Percentiles rank a stretch among this genome's conserved stretches.
These are phyloP conservation scores for Vulpes vulpes DNA, from an alignment of 2,113 vertebrate genomes.

Conservation along the genomic window DNA sequence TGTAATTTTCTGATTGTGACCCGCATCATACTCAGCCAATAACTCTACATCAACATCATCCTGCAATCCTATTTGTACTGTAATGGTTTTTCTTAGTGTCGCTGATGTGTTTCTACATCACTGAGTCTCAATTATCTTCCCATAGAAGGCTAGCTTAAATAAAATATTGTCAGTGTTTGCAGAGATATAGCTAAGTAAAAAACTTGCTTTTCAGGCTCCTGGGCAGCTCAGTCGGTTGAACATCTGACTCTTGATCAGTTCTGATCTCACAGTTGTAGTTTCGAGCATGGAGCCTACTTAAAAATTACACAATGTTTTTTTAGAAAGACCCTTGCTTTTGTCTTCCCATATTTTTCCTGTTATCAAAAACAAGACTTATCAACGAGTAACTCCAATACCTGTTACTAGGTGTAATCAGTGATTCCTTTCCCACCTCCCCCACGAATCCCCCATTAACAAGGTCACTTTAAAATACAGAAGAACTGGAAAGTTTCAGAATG, in stretches of 20 bases:
- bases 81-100: conserved; percentile 14
- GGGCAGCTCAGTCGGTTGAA: background rate
- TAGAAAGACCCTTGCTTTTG: background rate
- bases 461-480: background rate
- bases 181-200: background rate
- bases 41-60: background rate
- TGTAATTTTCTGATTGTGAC: conserved; percentile 17
- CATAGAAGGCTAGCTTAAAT: background rate
- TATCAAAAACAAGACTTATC: background rate
- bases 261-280: background rate
- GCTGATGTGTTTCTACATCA: conserved; percentile 45
- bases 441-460: background rate
- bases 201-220: background rate
- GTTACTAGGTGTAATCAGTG: background rate
- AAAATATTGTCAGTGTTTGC: background rate
- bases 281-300: background rate
- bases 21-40: background rate
- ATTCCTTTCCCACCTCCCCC: background rate
- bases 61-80: background rate
- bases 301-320: background rate
- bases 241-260: background rate
- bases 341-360: background rate
- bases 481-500: background rate
- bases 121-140: conserved; percentile 34
- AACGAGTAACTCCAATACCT: background rate